A percentile compares a stretch with the other conserved stretches of the same genome.
These are phyloP conservation scores for Euphonia xanthogaster DNA, from an alignment of 2,797 vertebrate genomes.

Conservation along the genomic window DNA sequence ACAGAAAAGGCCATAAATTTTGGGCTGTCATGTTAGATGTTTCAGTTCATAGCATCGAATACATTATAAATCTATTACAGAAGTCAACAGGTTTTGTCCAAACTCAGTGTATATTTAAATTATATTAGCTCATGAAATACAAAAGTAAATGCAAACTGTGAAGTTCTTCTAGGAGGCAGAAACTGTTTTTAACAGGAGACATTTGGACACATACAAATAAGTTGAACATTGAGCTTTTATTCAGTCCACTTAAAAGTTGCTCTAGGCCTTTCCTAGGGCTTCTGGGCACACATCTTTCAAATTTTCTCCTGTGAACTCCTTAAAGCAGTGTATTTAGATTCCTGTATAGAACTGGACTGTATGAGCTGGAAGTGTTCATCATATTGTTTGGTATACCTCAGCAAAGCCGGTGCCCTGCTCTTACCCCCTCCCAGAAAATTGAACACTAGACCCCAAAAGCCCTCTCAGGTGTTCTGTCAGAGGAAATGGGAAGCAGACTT, in stretches of 20 bases:
- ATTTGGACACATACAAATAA: background rate
- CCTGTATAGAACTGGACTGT: background rate
- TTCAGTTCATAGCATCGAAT: background rate
- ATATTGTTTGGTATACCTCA: background rate
- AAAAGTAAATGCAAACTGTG: background rate
- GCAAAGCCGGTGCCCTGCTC: background rate
- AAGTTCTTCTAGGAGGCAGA: constrained; percentile 4
- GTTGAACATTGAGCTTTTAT: background rate
- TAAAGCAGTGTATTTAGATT: constrained; percentile 5
- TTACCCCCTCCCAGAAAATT: background rate
- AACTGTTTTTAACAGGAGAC: background rate
- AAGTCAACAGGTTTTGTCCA: background rate
- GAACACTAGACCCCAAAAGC: background rate
- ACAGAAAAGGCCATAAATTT: background rate
- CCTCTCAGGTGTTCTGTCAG: background rate
- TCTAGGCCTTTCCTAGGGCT: background rate
- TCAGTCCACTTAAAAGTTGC: background rate
- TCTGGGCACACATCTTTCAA: background rate
- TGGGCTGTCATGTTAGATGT: background rate
- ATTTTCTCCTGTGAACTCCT: constrained; percentile 19
- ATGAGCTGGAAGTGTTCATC: background rate
- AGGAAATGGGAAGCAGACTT: background rate
- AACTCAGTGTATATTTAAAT: background rate
- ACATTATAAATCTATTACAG: background rate
- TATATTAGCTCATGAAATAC: background rate